A percentile compares a stretch with the other conserved stretches of the same genome.
phyloP scores from a whole-genome alignment of 2,113 vertebrate species.

The Leptobrachium leishanense region DNA sequence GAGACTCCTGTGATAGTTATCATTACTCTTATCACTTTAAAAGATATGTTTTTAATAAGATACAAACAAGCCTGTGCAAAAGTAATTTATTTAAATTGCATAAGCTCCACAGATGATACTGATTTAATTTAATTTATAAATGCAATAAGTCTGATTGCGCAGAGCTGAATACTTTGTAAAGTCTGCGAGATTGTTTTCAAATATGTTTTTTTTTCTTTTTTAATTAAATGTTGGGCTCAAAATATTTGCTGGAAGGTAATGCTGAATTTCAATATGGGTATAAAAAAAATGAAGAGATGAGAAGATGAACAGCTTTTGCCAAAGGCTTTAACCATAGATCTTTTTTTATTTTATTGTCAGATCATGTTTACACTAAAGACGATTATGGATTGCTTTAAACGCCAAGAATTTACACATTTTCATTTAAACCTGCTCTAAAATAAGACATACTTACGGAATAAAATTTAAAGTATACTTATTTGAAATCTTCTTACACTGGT shows the following conservation, averaged over 20 bases:
- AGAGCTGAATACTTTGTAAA: slow-evolving; percentile 53
- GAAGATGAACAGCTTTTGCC: slow-evolving; percentile 57
- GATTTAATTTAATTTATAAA: slow-evolving; percentile 64
- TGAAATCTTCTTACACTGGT: slow-evolving; percentile 33
- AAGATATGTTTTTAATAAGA: not conserved
- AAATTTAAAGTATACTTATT: slow-evolving; percentile 21
- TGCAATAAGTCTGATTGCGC: slow-evolving; percentile 56
- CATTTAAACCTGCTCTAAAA: not conserved
- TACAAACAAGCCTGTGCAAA: not conserved
- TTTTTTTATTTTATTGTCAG: slow-evolving; percentile 59
- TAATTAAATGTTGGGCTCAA: slow-evolving; percentile 54
- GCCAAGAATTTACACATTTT: not conserved
- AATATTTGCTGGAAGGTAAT: slow-evolving; percentile 50
- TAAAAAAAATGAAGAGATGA: slow-evolving; percentile 11
- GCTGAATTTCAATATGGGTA: slow-evolving; percentile 25
- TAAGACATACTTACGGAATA: not conserved
- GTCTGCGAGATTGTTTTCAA: slow-evolving; percentile 47
- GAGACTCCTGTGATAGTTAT: too few species aligned
- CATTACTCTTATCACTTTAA: too few species aligned
- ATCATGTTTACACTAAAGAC: slow-evolving; percentile 58
- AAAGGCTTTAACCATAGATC: slow-evolving; percentile 48
- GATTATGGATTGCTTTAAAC: slow-evolving; percentile 35
- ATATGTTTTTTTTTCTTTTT: slow-evolving; percentile 56
- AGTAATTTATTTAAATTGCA: slow-evolving; percentile 40
- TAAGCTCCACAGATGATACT: slow-evolving; percentile 56